phyloP scores from a whole-genome alignment of 2,113 vertebrate species.

The Tringa solitaria region DNA sequence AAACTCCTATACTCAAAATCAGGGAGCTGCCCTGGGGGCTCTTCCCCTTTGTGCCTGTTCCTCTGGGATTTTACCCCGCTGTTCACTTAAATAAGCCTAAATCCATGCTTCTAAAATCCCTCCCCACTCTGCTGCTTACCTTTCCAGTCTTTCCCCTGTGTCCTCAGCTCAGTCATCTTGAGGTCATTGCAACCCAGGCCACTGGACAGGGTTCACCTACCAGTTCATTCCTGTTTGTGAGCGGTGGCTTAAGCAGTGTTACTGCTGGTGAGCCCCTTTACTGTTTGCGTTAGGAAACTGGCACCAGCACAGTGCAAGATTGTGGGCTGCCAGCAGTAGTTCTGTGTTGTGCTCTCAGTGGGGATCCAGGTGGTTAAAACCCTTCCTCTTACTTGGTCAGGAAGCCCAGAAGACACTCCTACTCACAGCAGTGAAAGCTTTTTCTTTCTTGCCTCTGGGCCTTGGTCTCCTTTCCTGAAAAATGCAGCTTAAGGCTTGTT shows the following conservation, averaged over 20 bases:
- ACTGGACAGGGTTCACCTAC: not conserved
- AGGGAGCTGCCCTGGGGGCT: not conserved
- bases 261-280: not conserved
- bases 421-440: not conserved
- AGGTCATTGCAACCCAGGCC: not conserved
- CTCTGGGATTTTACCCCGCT: not conserved
- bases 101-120: not conserved
- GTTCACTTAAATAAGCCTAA: not conserved
- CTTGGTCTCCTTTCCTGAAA: not conserved
- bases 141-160: not conserved
- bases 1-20: not conserved
- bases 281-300: not conserved
- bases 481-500: not conserved
- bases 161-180: not conserved
- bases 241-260: not conserved
- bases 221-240: not conserved
- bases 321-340: not conserved
- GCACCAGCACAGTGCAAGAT: not conserved
- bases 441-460: not conserved
- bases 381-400: not conserved
- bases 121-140: not conserved
- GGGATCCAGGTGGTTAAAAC: not conserved
- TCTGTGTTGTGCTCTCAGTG: not conserved
- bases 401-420: not conserved
- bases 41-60: not conserved